A percentile compares a stretch with the other conserved stretches of the same genome.
These are phyloP conservation scores for Orientallactaga sibirica DNA, from an alignment of 2,797 vertebrate genomes.

Conservation along the genomic window DNA sequence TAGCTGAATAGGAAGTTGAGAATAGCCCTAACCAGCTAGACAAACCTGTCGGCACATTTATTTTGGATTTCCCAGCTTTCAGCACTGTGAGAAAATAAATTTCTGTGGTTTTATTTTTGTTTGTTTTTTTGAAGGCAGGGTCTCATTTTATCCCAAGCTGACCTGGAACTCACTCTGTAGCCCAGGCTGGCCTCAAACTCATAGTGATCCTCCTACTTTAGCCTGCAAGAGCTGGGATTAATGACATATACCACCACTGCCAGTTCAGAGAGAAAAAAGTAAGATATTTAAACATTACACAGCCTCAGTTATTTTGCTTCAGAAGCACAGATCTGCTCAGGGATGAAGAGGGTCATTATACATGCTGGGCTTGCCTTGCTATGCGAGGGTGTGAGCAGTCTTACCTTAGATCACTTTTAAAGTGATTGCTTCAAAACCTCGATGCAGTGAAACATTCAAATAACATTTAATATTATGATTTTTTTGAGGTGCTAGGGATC, in stretches of 20 bases:
- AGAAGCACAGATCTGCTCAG: neutral
- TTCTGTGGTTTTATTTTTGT: too few species aligned
- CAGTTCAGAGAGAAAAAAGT: too few species aligned
- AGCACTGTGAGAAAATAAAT: too few species aligned
- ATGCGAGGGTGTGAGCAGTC: neutral
- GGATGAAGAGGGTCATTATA: too few species aligned
- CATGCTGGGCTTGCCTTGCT: neutral
- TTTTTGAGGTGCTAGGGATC: neutral
- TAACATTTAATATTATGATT: neutral
- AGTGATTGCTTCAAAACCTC: neutral
- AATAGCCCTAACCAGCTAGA: neutral
- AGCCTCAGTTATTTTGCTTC: neutral
- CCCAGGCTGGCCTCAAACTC: too few species aligned
- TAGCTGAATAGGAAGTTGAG: neutral
- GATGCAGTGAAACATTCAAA: neutral
- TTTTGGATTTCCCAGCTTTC: too few species aligned
- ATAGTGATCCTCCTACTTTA: too few species aligned
- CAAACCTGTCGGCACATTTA: neutral
- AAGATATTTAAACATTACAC: neutral
- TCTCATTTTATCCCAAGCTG: too few species aligned
- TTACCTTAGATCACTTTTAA: neutral
- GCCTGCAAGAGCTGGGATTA: too few species aligned
- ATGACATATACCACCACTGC: too few species aligned
- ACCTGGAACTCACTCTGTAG: too few species aligned
- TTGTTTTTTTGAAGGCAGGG: too few species aligned